Conservation (phyloP, 2,797 vertebrate species). For the Pseudocheirus occidentalis region DNA sequence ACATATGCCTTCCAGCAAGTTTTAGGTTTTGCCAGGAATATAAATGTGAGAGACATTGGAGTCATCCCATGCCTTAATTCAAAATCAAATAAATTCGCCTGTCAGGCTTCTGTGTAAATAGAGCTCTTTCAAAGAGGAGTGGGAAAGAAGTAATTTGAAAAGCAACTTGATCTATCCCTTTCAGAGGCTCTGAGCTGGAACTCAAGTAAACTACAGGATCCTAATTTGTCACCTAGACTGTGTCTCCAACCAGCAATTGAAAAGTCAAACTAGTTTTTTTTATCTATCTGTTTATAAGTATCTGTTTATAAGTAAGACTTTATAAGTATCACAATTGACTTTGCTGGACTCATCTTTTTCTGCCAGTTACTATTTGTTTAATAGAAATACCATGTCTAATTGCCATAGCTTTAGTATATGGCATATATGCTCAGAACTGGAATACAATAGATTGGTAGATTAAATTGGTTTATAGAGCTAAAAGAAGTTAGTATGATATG, state of each 20-base stretch:
- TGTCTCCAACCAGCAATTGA: background rate
- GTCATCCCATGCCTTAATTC: constrained; percentile 55
- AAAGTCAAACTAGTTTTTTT: background rate
- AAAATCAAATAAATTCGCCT: constrained; percentile 51
- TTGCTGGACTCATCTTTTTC: background rate
- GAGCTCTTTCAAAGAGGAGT: constrained; percentile 31
- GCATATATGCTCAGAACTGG: background rate
- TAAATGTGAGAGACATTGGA: constrained; percentile 57
- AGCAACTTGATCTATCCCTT: constrained; percentile 46
- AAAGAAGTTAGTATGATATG: background rate
- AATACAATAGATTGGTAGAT: background rate
- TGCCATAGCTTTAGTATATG: background rate
- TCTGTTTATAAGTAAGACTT: background rate
- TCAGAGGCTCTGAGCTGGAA: constrained; percentile 26
- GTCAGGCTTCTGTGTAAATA: constrained; percentile 41
- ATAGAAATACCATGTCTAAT: background rate
- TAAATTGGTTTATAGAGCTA: background rate
- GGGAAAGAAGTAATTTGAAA: constrained; percentile 50
- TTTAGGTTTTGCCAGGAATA: constrained; percentile 51
- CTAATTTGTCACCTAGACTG: background rate
- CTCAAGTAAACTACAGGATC: background rate
- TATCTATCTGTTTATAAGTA: background rate
- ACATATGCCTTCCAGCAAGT: constrained; percentile 47
- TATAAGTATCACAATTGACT: background rate
- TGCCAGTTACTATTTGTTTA: background rate